Evolutionary conservation across 2,113 vertebrate genomes (phyloP), one percentile per base, ranked within the genome.

Genomic region (Meriones unguiculatus): DNA sequence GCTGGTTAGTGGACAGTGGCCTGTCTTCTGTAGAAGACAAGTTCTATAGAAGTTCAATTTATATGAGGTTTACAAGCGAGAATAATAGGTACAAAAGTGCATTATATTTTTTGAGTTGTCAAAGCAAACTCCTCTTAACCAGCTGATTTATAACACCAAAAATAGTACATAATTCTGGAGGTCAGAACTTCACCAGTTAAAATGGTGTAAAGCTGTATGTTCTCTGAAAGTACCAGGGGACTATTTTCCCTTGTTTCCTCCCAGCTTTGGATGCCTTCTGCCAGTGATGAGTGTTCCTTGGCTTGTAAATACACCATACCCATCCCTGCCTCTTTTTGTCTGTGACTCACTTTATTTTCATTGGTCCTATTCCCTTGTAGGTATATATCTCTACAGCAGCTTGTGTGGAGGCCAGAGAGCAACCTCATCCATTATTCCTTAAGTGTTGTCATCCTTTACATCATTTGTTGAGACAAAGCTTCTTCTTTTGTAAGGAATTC

Each of bases 1-100:
- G 38, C 82, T 30, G 15, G 38, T 0, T 25, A 50, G 9, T 10
- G 15, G 17, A 50, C 0, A 2, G 5, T 24, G 41, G 0, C 22
- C 13, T 13, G 0, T 2, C 1, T 9, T 1, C 11, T 12, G 32
- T 1, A 52, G 15, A 72, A 10, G 20, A 72, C 13, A 25, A 46
- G 46, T 9, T 1, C 11, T 12, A 28, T 1, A 52, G 15, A 72
- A 10, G 20, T 95, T 13, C 7, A 30, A 78, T 35, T 69, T 54
- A 32, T 1, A 7, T 6, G 32, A 28, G 3, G 62, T 24, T 65
- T 30, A 67, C 2, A 81, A 4, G 6, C 20, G 1, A 69, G n/a
- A 59, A 11, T 73, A 18, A 3, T 46, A 78, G 32, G 0, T 24
- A 57, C 5, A 28, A n/a, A 65, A 72, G 17, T 30, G 0, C 8